Base-by-base conservation (phyloP, 2,888 invertebrate genomes). In the Cryptus viduatorius region DNA sequence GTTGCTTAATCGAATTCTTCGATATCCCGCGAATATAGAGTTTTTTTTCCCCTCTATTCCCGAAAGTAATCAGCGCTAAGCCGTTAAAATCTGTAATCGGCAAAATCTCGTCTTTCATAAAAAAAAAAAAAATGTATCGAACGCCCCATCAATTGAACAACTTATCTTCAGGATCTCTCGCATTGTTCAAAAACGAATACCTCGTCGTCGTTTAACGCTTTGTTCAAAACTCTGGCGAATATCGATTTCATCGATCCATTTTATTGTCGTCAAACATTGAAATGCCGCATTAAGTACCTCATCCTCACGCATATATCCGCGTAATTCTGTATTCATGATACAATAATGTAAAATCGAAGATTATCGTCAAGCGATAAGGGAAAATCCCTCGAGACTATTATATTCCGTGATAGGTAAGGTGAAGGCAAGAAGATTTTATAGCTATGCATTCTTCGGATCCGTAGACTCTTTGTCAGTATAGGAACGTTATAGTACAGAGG, bases 351-450 rank as follows among this genome's bases (percentile, higher is more conserved):
- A 56, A 19, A 56, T 56, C 8, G 24, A 19, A 19, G 56, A 56
- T 56, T 56, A 56, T 56, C 56, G 19, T 56, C 24, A 24, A 73
- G 5, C 48, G 73, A 61, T 73, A 61, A 73, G 73, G 24, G 29
- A 29, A 61, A 73, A 19, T 46, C 61, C 61, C 48, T 46, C 46
- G 73, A 29, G 73, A 48, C 48, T 31, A 61, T 73, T 56, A 73
- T 59, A 46, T 29, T 16, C n/a, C 16, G 1, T 24, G 14, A 42
- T 24, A 19, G 56, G 56, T 8, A 4, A 12, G 56, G 10, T 53
- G 64, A 64, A 50, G 50, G 64, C 46, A 75, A 73, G 73, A 73
- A 46, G 73, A 73, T 73, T 73, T 73, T 73, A 73, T 73, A 61
- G 61, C 46, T 46, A 24, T 8, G 73, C 37, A 75, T 75, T 75